These are phyloP conservation scores for Gadus chalcogrammus DNA, from an alignment of 2,113 vertebrate genomes.

Conservation along the genomic window DNA sequence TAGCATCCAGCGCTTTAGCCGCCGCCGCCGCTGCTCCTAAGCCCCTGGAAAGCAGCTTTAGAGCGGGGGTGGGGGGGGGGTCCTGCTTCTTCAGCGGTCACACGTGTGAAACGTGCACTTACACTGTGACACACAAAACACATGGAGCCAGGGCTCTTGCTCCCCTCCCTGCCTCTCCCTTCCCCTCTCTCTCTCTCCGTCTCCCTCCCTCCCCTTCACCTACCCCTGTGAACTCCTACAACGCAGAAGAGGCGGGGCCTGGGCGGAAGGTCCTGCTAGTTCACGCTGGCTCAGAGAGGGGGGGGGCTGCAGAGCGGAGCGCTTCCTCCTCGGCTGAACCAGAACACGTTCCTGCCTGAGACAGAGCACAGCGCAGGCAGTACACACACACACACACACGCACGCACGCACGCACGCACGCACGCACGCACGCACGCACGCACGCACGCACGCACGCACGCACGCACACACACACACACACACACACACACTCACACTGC, in stretches of 20 bases:
- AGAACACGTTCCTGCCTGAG: conserved; percentile 46
- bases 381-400: conserved; percentile 36
- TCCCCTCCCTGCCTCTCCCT: not conserved
- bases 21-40: conserved; percentile 58
- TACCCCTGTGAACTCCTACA: conserved; percentile 21
- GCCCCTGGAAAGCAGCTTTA: conserved; percentile 68
- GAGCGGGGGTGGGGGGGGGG: not conserved
- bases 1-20: conserved; percentile 42
- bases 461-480: no score
- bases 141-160: conserved; percentile 18
- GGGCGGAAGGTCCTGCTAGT: not conserved
- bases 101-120: conserved; percentile 68
- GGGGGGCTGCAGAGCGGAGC: conserved; percentile 11
- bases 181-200: not conserved
- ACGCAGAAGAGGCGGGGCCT: conserved; percentile 31
- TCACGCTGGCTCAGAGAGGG: conserved; percentile 17
- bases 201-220: no score
- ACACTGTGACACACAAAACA: conserved; percentile 46
- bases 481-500: conserved; percentile 24
- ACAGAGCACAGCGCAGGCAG: conserved; percentile 25
- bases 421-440: no score
- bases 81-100: conserved; percentile 51
- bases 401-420: not conserved
- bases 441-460: conserved; percentile 26
- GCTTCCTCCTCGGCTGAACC: conserved; percentile 66